Evolutionary conservation across 23 tunicate genomes (phyloP), one percentile per base, ranked within the genome.

Genomic region (Trididemnum clinides): DNA sequence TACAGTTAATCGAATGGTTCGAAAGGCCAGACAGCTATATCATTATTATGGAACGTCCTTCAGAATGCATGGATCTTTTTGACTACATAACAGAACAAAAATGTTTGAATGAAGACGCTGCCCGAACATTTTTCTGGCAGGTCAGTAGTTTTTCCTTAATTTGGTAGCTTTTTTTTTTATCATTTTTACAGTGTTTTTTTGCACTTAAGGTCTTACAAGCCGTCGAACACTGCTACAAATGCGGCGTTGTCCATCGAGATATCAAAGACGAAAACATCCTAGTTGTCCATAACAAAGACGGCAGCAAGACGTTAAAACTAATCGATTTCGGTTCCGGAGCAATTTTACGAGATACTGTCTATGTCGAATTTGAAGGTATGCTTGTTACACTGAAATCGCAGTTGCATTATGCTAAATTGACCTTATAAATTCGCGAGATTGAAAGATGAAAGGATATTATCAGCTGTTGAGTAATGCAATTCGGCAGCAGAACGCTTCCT

Each of bases 291-390:
- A 66, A 66, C 75, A 66, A 66, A 66, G 82, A 90, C 35, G 78
- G 70, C 66, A 89, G 76, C 28, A 72, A 94, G 64, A 85, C 87
- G 34, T 31, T 94, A 57, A 94, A 94, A 51, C 34, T 94, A 76
- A 89, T 94, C 51, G 98, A 94, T 74, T 94, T 94, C 38, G 98
- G 98, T 25, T 94, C 98, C 1, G 98, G 94, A 12, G 98, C 98
- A 25, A 54, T 81, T 28, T 81, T 94, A 64, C 85, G 89, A 2
- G 98, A 94, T 85, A 94, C 98, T 6, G 95, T 94, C 59, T 94
- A 94, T 90, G 66, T 90, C 4, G 98, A 94, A 37, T 94, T 94
- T 35, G 98, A 94, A 81, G 98, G 98, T 94, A 78, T 51, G 98
- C n/a, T n/a, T n/a, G n/a, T n/a, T n/a, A n/a, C n/a, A n/a, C n/a